Base-by-base conservation (phyloP, 1,140 invertebrate genomes). In the Gonioctena quinquepunctata region DNA sequence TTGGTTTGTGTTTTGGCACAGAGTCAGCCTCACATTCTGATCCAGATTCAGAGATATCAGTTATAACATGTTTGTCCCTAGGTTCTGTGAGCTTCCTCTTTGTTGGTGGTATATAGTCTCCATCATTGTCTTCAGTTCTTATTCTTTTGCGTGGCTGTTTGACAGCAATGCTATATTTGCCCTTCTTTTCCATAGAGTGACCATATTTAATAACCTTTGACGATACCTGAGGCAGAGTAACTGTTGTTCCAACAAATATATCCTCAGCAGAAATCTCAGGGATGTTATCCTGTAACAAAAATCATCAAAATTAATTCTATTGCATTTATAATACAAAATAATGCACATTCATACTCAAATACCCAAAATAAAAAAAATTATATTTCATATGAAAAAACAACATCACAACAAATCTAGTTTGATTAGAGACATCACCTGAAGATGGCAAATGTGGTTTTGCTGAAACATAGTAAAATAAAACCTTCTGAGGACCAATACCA, bases 81-180 rank as follows among this genome's bases (percentile, higher is more conserved):
- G 21, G 42, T 66, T 57, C 16, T 49, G 60, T 19, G 59, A 54
- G 11, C 21, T 19, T 6, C 62, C 59, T 57, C 27, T 73, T 75
- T 2, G 18, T n/a, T 57, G 70, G 77, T 18, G 80, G 79, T 25
- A 77, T 33, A 54, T 80, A 81, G 23, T 82, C 79, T 66, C 80
- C 79, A 52, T 78, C 76, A 21, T 73, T 68, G 5, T 70, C 72
- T 16, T 69, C 68, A 26, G 26, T 16, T 28, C 57, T 60, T 6
- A 18, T 8, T 18, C 49, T 52, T 42, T 60, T 61, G 61, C 56
- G 42, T 33, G 59, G 42, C 21, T 50, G 26, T 63, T 64, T 62
- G n/a, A 18, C 19, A 0, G 50, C 18, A 18, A 54, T 54, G 2
- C 21, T 6, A 6, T 54, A 54, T 2, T 42, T 8, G 11, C 8